These are phyloP conservation scores for Helobdella robusta DNA, from an alignment of 2,888 invertebrate genomes.

Conservation along the genomic window DNA sequence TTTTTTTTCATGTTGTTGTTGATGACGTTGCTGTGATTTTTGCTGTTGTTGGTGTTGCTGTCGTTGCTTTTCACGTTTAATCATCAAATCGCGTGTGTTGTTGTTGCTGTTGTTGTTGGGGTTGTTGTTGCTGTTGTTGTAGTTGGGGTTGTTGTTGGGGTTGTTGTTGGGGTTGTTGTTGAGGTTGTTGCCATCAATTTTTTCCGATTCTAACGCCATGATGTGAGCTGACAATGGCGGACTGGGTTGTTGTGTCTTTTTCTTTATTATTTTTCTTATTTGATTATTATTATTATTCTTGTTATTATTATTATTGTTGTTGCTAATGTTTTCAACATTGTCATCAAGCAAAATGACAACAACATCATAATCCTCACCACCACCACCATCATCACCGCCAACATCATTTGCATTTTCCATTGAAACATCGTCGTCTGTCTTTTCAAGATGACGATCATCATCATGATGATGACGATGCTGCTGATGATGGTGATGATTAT, in stretches of 20 bases:
- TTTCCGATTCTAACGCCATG: not conserved
- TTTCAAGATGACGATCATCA: constrained; percentile 1
- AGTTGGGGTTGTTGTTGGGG: not conserved
- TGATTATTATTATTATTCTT: constrained; percentile 10
- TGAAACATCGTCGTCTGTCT: not conserved
- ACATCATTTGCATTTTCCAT: constrained; percentile 6
- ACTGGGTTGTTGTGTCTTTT: not conserved
- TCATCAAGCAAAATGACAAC: not conserved
- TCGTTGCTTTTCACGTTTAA: not conserved
- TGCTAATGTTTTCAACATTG: constrained; percentile 12
- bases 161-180: not conserved
- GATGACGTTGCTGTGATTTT: too few species aligned
- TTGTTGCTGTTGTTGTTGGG: not conserved
- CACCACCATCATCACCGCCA: constrained; percentile 3
- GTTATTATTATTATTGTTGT: constrained; percentile 15
- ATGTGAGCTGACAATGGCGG: not conserved
- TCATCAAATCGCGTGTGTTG: not conserved
- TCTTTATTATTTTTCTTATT: constrained; percentile 1
- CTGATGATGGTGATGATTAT: too few species aligned
- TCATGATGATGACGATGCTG: constrained; percentile 8
- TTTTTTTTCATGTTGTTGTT: too few species aligned
- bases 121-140: not conserved
- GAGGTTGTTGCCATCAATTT: not conserved
- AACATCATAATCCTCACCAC: constrained; percentile 6
- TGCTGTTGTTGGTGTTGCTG: not conserved